phyloP scores from a whole-genome alignment of 2,797 vertebrate species.

The Odontamblyopus rebecca region DNA sequence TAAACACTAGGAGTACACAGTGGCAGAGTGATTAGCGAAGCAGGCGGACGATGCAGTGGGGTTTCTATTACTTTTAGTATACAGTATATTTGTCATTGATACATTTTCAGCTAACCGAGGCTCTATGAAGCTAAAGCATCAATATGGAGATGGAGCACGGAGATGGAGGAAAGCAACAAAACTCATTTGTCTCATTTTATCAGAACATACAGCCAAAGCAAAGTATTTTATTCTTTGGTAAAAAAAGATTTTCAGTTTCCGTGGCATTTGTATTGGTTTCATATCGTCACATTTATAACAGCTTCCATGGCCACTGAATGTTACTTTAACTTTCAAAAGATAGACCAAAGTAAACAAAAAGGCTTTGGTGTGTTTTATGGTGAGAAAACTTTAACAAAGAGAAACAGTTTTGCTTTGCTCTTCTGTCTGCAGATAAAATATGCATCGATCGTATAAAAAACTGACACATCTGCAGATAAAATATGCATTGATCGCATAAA shows the following conservation, averaged over 20 bases:
- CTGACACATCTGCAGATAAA: constrained; percentile 7
- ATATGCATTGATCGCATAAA: constrained; percentile 10
- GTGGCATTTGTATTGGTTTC: neutral
- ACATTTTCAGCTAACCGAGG: neutral
- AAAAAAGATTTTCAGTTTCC: neutral
- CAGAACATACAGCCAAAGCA: no score
- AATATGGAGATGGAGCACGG: neutral
- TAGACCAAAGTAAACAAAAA: constrained; percentile 9
- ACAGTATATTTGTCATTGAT: neutral
- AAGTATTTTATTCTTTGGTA: neutral
- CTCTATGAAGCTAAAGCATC: neutral
- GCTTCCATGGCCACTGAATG: neutral
- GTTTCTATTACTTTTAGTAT: neutral
- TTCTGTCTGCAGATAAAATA: constrained; percentile 8
- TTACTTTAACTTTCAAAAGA: neutral
- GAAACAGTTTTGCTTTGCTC: neutral
- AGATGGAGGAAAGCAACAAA: neutral
- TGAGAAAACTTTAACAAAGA: constrained; percentile 4
- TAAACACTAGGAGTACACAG: neutral
- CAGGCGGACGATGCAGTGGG: neutral
- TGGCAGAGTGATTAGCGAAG: neutral
- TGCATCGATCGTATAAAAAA: constrained; percentile 5
- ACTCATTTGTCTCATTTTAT: no score
- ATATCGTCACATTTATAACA: neutral
- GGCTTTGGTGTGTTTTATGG: constrained; percentile 1